These are phyloP conservation scores for Patella ulyssiponensis DNA, from an alignment of 2,888 invertebrate species.

Conservation along the genomic window DNA sequence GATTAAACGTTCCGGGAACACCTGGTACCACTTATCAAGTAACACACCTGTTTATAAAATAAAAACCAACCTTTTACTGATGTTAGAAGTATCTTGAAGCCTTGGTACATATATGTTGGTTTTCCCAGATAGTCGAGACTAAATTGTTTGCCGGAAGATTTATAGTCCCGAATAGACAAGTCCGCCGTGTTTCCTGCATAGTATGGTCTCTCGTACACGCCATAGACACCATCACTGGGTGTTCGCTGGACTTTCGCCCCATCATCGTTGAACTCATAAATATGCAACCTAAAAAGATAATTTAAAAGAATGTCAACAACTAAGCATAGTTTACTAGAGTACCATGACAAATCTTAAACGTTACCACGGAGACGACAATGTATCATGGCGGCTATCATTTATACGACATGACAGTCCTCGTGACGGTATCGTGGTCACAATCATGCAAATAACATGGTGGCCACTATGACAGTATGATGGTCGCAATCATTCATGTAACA, in stretches of 20 bases:
- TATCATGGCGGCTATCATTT: background rate
- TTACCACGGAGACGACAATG: background rate
- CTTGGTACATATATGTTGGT: constrained; percentile 52
- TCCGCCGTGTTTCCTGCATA: constrained; percentile 41
- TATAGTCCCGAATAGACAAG: constrained; percentile 44
- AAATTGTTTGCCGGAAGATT: constrained; percentile 44
- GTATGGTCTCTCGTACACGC: constrained; percentile 49
- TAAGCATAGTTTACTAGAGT: background rate
- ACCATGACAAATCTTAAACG: background rate
- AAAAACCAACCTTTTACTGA: constrained; percentile 46
- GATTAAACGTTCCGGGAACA: too few species aligned
- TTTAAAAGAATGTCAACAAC: background rate
- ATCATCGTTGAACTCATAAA: constrained; percentile 45
- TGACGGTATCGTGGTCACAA: background rate
- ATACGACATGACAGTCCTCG: background rate
- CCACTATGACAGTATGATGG: background rate
- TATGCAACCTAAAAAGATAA: constrained; percentile 47
- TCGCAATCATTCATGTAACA: background rate
- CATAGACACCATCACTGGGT: constrained; percentile 53
- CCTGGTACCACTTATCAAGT: too few species aligned
- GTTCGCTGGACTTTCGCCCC: constrained; percentile 40
- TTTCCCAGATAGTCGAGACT: constrained; percentile 56
- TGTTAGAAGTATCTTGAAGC: constrained; percentile 56
- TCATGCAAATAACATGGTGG: background rate
- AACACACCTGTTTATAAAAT: too few species aligned